Base-by-base conservation (phyloP, 1,140 invertebrate genomes). In the Drosophila grimshawi region DNA sequence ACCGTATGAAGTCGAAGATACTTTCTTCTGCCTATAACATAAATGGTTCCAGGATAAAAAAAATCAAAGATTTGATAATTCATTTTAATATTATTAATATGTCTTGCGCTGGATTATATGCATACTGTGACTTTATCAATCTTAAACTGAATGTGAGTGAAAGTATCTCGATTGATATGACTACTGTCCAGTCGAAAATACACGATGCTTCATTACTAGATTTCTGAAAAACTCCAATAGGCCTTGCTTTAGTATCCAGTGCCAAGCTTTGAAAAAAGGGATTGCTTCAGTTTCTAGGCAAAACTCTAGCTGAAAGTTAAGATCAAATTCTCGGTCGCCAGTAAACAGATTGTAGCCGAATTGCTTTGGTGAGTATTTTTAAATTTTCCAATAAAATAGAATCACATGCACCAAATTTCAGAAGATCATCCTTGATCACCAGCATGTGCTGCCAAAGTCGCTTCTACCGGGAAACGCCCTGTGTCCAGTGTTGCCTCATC, bases 361-460 rank as follows among this genome's bases (percentile, higher is more conserved):
- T 48, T 4, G 1, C 3, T 2, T 37, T 27, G 35, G 65, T 67
- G 41, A 60, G 46, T 8, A 43, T 4, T n/a, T 5, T 4, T 32
- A 33, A 30, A 6, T 19, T 19, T n/a, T 10, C n/a, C 1, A 46
- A 19, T n/a, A 53, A 48, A 11, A 32, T 7, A 6, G 3, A 46
- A 7, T 35, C 5, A 10, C 5, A 1, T 3, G 0, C 1, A 11
- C 6, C 7, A 48, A 6, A 48, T 8, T 30, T 33, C 3, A n/a
- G 4, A n/a, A 3, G 6, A 39, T 10, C 10, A 7, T 30, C 0
- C 1, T 43, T 39, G n/a, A 49, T 41, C 67, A 49, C 53, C 67
- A 53, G 49, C 64, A 83, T 79, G 81, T 83, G 80, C 65, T 83
- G 81, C 32, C 63, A 66, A 4, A 83, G 80, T 32, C 81, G 81